Base-by-base conservation (phyloP, 2,888 invertebrate genomes). In the Xylophagus ater region DNA sequence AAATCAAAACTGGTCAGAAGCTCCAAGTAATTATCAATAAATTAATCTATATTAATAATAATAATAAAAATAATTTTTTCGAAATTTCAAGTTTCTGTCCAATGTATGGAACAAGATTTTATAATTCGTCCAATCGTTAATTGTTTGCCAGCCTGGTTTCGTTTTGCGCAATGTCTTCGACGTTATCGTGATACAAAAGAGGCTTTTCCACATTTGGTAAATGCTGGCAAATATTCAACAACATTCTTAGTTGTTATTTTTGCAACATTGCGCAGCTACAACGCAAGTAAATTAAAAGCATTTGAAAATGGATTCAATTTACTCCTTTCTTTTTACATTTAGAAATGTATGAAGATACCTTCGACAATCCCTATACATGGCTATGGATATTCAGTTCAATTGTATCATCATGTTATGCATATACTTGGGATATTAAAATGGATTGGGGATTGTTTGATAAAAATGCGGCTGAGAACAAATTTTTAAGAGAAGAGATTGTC, bases 371-470 rank as follows among this genome's bases (percentile, higher is more conserved):
- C 24, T 90, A 80, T 67, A 75, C 90, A 29, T 88, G 88, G 73
- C 66, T 88, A 32, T 96, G 94, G 94, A 77, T 98, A 43, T 71
- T 75, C 3, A 78, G 86, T 29, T 81, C 84, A 51, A 62, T 94
- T 21, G 65, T 92, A 3, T 92, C 89, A 37, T 94, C 97, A 0
- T 76, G 86, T 43, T 98, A 98, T 65, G 89, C 96, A 0, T 92
- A 93, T 62, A 83, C 87, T 2, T 98, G 98, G 97, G 97, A 98
- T 64, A 83, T 97, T 23, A 90, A 88, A 67, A 90, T 98, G 87
- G 98, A 98, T 71, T 98, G 98, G 98, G 96, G 96, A 0, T 70
- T 97, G 40, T 80, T 97, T 55, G 94, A 94, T 57, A 77, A 79
- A 40, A 85, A 85, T 50, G 84, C 92, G 2, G 88, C 87, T 0